Conservation (phyloP, 2,888 invertebrate genomes). For the Aphodius granarius region DNA sequence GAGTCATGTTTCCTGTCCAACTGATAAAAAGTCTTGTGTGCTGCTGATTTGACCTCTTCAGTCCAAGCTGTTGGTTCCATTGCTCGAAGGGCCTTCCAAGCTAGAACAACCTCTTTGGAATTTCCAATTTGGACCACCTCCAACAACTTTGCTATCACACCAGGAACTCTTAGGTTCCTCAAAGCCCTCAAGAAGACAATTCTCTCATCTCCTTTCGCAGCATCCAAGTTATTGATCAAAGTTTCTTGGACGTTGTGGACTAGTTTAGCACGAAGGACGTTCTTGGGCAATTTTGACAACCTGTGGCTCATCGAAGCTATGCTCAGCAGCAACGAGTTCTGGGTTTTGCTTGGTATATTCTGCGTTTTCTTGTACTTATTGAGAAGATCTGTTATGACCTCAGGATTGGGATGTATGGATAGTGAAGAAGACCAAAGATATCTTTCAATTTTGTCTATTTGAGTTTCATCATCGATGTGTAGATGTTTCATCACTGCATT, state of each 20-base stretch:
- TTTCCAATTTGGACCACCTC: conserved; percentile 56
- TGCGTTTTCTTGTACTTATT: conserved; percentile 54
- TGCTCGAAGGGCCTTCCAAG: conserved; percentile 67
- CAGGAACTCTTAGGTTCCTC: conserved; percentile 67
- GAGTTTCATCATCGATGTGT: conserved; percentile 57
- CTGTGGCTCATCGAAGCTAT: conserved; percentile 63
- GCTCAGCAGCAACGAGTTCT: conserved; percentile 68
- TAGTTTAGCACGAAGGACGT: conserved; percentile 39
- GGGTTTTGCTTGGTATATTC: conserved; percentile 61
- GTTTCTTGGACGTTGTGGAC: conserved; percentile 49
- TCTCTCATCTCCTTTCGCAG: conserved; percentile 58
- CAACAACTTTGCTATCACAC: conserved; percentile 62
- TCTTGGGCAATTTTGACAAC: conserved; percentile 44
- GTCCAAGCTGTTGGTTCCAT: conserved; percentile 54
- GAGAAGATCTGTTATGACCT: conserved; percentile 57
- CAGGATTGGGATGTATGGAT: conserved; percentile 64
- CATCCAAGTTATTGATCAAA: conserved; percentile 47
- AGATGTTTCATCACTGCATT: conserved; percentile 68
- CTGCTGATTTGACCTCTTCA: conserved; percentile 52
- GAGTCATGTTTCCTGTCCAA: conserved; percentile 63
- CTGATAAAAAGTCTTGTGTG: conserved; percentile 64
- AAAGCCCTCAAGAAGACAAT: conserved; percentile 66
- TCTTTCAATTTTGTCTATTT: conserved; percentile 60
- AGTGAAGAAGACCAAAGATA: conserved; percentile 75
- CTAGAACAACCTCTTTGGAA: conserved; percentile 61